Evolutionary conservation across 2,888 invertebrate genomes (phyloP).

Genomic region (Trachelus iudaicus): DNA sequence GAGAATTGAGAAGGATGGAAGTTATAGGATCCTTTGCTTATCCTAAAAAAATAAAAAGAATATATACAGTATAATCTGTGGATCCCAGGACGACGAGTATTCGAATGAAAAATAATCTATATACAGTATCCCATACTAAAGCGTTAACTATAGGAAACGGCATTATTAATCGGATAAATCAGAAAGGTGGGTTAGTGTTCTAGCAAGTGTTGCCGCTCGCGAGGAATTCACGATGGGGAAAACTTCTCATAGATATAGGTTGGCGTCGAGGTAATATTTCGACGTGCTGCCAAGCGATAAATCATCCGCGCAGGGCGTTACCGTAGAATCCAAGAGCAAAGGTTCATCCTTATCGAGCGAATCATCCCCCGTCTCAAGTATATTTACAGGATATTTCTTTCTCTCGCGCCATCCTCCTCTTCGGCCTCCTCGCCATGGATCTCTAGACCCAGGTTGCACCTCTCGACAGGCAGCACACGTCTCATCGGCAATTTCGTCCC

Average conservation of each 20-base stretch:
- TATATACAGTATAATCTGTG: neutral
- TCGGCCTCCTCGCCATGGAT: neutral
- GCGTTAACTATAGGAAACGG: neutral
- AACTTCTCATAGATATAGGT: neutral
- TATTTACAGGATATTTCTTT: neutral
- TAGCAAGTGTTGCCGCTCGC: neutral
- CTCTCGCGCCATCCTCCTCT: neutral
- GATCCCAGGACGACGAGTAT: neutral
- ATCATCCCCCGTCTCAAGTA: neutral
- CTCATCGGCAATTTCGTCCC: neutral
- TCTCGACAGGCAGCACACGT: neutral
- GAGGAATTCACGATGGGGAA: neutral
- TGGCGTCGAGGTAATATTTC: neutral
- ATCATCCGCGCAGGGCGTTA: neutral
- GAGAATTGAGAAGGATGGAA: no score
- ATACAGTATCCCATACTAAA: neutral
- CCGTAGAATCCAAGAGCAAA: neutral
- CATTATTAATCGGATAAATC: neutral
- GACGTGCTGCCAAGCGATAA: neutral
- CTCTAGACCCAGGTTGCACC: neutral
- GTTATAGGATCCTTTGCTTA: no score
- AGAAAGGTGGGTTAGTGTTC: neutral
- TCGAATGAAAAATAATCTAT: neutral
- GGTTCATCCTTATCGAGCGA: neutral
- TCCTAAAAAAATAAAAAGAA: no score